A percentile compares a stretch with the other conserved stretches of the same genome.
These are phyloP conservation scores for Orgyia antiqua DNA, from an alignment of 2,888 invertebrate genomes.

Conservation along the genomic window DNA sequence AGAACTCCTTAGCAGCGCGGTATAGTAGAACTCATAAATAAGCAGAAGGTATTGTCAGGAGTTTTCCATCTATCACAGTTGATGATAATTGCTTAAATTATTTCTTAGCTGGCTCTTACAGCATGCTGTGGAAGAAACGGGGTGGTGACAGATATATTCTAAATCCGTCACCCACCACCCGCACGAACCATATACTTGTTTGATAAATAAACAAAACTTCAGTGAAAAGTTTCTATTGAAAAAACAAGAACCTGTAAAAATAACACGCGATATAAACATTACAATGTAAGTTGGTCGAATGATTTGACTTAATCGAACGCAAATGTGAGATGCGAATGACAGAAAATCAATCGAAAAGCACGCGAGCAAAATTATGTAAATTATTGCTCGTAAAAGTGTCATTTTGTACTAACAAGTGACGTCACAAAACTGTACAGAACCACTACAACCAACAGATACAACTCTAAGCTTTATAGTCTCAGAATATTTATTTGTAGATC, in stretches of 20 bases:
- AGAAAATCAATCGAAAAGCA: constrained; percentile 75
- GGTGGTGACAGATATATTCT: too few relatives aligned
- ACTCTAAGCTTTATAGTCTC: constrained; percentile 27
- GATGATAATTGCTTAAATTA: too few relatives aligned
- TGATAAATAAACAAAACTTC: too few relatives aligned
- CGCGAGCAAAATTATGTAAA: constrained; percentile 76
- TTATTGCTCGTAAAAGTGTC: constrained; percentile 77
- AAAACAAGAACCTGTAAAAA: constrained; percentile 40
- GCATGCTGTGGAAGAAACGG: too few relatives aligned
- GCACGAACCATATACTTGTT: too few relatives aligned
- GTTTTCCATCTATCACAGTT: too few relatives aligned
- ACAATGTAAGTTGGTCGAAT: constrained; percentile 67
- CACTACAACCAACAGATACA: constrained; percentile 26
- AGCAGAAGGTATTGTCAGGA: too few relatives aligned
- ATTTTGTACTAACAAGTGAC: constrained; percentile 74
- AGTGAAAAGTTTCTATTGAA: too few relatives aligned
- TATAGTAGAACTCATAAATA: too few relatives aligned
- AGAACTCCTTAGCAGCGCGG: too few relatives aligned
- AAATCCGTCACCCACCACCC: too few relatives aligned
- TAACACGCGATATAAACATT: constrained; percentile 69
- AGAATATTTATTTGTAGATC: constrained; percentile 33
- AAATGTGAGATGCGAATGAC: constrained; percentile 72
- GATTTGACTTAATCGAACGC: constrained; percentile 71
- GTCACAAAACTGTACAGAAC: constrained; percentile 45
- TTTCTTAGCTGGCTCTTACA: too few relatives aligned